Percentiles rank a stretch among this genome's conserved stretches.
Conservation (phyloP, 2,113 vertebrate genomes). For the Mixornis gularis region DNA sequence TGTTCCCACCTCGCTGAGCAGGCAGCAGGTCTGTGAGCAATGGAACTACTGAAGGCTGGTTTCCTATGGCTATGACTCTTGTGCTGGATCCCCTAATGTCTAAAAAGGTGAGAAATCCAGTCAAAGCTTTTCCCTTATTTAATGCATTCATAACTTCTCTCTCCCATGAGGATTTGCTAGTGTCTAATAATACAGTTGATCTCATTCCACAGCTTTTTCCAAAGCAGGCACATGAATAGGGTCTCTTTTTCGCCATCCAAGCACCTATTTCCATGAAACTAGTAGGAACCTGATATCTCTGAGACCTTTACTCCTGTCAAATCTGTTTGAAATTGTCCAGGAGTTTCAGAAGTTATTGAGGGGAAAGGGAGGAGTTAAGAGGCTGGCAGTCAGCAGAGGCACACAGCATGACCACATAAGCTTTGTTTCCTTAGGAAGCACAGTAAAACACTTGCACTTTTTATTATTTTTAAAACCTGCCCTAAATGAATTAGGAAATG, state of each 20-base stretch:
- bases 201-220: slow-evolving; percentile 39
- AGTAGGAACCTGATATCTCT: slow-evolving; percentile 51
- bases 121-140: slow-evolving; percentile 38
- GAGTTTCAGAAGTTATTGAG: slow-evolving; percentile 20
- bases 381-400: neutral
- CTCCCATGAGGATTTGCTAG: slow-evolving; percentile 35
- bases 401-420: neutral
- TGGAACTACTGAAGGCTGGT: slow-evolving; percentile 45
- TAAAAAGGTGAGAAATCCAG: slow-evolving; percentile 47
- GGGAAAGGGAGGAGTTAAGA: neutral
- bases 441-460: neutral
- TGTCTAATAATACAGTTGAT: slow-evolving; percentile 57
- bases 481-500: neutral
- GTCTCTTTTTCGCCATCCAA: slow-evolving; percentile 53
- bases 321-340: slow-evolving; percentile 55
- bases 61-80: slow-evolving; percentile 18
- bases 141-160: slow-evolving; percentile 33
- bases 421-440: slow-evolving; percentile 29
- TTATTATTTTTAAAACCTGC: slow-evolving; percentile 4
- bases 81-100: slow-evolving; percentile 1
- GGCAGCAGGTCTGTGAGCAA: slow-evolving; percentile 22
- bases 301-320: slow-evolving; percentile 56
- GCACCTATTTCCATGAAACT: slow-evolving; percentile 49
- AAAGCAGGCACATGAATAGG: slow-evolving; percentile 54
- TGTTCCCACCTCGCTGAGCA: neutral